Evolutionary conservation across 2,888 invertebrate species (phyloP).

Genomic region (Eupeodes latifasciatus): DNA sequence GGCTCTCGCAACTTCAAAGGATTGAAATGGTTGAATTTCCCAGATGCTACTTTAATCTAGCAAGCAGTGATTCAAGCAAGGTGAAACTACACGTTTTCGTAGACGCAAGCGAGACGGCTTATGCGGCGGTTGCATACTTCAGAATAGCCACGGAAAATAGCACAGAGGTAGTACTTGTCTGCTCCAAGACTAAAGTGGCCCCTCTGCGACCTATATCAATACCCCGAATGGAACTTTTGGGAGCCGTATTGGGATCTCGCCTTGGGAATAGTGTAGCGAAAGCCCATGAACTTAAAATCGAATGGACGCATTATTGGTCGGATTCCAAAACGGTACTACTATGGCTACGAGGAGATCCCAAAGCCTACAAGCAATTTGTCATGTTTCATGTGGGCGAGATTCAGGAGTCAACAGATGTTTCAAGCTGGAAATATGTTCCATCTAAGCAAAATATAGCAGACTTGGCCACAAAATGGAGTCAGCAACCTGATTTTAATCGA

Average conservation of each 20-base stretch:
- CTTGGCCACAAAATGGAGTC: constrained; percentile 66
- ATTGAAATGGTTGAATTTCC: no score
- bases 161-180: no score
- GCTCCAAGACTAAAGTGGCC: no score
- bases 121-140: no score
- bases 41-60: no score
- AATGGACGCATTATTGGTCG: constrained; percentile 75
- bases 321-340: constrained; percentile 78
- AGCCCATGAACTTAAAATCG: constrained; percentile 59
- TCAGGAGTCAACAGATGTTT: constrained; percentile 59
- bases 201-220: constrained; percentile 76
- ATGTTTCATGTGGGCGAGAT: constrained; percentile 69
- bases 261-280: constrained; percentile 59
- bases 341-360: constrained; percentile 76
- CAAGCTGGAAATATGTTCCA: constrained; percentile 59
- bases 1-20: no score
- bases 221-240: constrained; percentile 76
- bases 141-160: no score
- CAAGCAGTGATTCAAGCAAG: no score
- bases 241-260: constrained; percentile 75
- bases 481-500: background rate
- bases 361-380: constrained; percentile 71
- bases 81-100: no score
- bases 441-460: constrained; percentile 72
- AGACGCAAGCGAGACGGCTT: no score